These are phyloP conservation scores for Pheosia gnoma DNA, from an alignment of 2,888 invertebrate species.

Conservation along the genomic window DNA sequence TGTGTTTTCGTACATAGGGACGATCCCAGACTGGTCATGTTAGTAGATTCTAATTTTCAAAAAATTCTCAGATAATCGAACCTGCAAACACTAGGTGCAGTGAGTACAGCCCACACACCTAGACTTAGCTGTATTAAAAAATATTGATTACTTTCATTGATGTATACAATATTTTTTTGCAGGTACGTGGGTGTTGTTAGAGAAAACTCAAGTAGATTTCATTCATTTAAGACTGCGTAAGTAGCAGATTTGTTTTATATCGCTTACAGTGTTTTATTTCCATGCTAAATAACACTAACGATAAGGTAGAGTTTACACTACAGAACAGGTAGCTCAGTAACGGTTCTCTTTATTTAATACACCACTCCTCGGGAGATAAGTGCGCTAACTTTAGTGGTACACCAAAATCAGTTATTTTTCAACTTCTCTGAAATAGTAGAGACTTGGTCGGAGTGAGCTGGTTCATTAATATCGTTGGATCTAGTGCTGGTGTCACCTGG, in stretches of 20 bases:
- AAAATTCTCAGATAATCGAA: too few species aligned
- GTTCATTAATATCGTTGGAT: constrained; percentile 50
- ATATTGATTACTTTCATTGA: constrained; percentile 20
- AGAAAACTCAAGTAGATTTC: constrained; percentile 68
- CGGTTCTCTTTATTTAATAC: constrained; percentile 17
- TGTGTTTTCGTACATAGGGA: too few species aligned
- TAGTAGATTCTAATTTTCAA: too few species aligned
- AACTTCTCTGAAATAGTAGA: constrained; percentile 27
- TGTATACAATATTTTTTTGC: constrained; percentile 48
- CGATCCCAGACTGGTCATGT: too few species aligned
- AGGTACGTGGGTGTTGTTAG: constrained; percentile 78
- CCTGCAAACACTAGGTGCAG: too few species aligned
- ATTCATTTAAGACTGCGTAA: constrained; percentile 70
- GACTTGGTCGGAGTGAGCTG: constrained; percentile 32
- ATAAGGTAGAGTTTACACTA: constrained; percentile 7
- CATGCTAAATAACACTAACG: constrained; percentile 20
- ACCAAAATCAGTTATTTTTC: constrained; percentile 54
- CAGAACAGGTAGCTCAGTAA: constrained; percentile 15
- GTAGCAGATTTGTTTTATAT: constrained; percentile 69
- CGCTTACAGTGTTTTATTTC: constrained; percentile 35
- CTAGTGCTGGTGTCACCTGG: constrained; percentile 22
- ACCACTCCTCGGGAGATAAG: constrained; percentile 26
- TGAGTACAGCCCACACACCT: too few species aligned
- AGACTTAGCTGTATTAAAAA: too few species aligned
- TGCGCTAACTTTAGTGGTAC: constrained; percentile 43